Conservation (phyloP, 2,888 invertebrate genomes). For the Palloptera scutellata region DNA sequence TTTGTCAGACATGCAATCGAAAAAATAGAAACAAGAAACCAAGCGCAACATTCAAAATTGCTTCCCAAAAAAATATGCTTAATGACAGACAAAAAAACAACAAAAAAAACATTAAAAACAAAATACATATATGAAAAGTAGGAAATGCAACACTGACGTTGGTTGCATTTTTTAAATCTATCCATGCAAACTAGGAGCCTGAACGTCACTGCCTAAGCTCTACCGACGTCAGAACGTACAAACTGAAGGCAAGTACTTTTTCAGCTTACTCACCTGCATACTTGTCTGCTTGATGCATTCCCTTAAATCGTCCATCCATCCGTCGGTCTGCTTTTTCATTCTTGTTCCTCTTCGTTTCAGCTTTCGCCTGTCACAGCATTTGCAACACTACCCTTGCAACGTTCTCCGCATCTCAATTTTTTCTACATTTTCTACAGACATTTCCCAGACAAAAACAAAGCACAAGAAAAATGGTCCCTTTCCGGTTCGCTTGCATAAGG, state of each 20-base stretch:
- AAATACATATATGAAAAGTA: not conserved
- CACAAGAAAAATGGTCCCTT: slow-evolving; percentile 47
- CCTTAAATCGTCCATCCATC: not conserved
- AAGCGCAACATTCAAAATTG: slow-evolving; percentile 26
- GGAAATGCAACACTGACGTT: slow-evolving; percentile 25
- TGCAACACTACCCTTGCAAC: slow-evolving; percentile 39
- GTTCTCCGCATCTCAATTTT: slow-evolving; percentile 43
- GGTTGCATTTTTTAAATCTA: slow-evolving; percentile 8
- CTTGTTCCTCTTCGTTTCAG: slow-evolving; percentile 11
- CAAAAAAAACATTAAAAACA: no score
- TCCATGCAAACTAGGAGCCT: not conserved
- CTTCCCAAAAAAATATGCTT: slow-evolving; percentile 31
- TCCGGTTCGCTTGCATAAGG: slow-evolving; percentile 51
- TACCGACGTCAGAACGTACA: not conserved
- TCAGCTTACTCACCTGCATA: not conserved
- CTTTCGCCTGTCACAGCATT: slow-evolving; percentile 42
- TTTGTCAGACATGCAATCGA: slow-evolving; percentile 23
- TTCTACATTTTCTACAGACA: slow-evolving; percentile 44
- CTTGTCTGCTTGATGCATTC: not conserved
- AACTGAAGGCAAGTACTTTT: slow-evolving; percentile 6
- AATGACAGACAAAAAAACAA: slow-evolving; percentile 22
- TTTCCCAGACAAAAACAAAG: slow-evolving; percentile 52
- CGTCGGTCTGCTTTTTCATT: not conserved
- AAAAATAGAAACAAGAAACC: slow-evolving; percentile 8
- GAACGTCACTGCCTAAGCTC: not conserved